These are phyloP conservation scores for Nesogale talazaci DNA, from an alignment of 2,113 vertebrate species.

Conservation along the genomic window DNA sequence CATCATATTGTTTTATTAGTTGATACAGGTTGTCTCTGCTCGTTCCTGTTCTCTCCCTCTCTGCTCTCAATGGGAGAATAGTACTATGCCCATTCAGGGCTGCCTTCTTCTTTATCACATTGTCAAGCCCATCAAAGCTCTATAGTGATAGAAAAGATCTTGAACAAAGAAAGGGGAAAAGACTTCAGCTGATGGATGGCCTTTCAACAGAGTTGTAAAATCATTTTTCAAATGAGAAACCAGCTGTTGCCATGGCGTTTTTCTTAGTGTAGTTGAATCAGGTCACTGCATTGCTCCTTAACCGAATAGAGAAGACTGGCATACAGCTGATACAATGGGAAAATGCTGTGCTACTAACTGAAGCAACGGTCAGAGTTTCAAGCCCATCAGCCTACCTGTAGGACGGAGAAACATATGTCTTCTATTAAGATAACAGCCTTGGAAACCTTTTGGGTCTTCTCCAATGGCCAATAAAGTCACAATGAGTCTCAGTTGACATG, in stretches of 20 bases:
- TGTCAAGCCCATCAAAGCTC: constrained; percentile 58
- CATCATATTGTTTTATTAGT: constrained; percentile 52
- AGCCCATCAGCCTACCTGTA: background rate
- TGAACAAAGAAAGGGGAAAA: constrained; percentile 56
- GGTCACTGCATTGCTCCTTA: background rate
- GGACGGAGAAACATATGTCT: background rate
- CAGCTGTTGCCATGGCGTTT: constrained; percentile 67
- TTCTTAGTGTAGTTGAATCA: constrained; percentile 46
- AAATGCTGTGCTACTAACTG: background rate
- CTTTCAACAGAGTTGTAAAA: constrained; percentile 59
- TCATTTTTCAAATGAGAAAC: constrained; percentile 29
- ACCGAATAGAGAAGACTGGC: constrained; percentile 26
- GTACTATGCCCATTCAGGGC: background rate
- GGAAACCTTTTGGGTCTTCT: background rate
- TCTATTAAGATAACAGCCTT: background rate
- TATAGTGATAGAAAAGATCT: constrained; percentile 41
- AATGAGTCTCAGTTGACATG: too few species aligned
- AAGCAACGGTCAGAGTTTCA: background rate
- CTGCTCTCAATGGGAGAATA: constrained; percentile 57
- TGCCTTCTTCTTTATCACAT: background rate
- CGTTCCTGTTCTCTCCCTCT: constrained; percentile 16
- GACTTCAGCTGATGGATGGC: constrained; percentile 19
- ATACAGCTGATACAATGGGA: background rate
- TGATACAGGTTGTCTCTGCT: constrained; percentile 18
- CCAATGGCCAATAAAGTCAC: too few species aligned